Evolutionary conservation across 2,113 vertebrate genomes (phyloP), one percentile per base, ranked within the genome.

Genomic region (Bambusicola thoracicus): DNA sequence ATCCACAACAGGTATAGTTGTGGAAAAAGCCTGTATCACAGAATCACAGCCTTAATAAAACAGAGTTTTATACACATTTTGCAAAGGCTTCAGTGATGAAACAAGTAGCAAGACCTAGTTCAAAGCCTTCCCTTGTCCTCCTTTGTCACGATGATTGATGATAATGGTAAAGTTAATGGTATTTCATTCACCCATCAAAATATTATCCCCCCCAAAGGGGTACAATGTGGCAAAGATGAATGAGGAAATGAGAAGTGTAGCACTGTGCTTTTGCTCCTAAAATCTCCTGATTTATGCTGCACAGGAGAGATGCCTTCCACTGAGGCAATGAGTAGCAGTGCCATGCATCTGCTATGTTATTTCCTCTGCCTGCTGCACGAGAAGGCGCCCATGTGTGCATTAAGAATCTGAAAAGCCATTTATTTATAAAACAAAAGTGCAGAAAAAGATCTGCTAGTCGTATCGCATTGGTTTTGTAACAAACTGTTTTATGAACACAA

Each of bases 121-220:
- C 81, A 92, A 92, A 96, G 91, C 86, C 86, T 96, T 25, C 66
- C 30, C 53, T 72, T 76, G 86, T 92, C 92, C 92, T 96, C 90
- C 62, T 95, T 95, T 89, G 89, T 89, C 92, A 92, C 1, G 0
- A 43, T 78, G 93, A 96, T 21, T 74, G 84, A 96, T 89, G 51
- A 72, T 40, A 75, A 94, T 66, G 81, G 61, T 88, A 14, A 93
- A 95, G 77, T 93, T 92, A 92, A 95, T 65, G 34, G 66, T 58
- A 92, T 55, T 90, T 93, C 73, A 90, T 81, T 87, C 89, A 92
- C 69, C 77, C 86, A 96, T 93, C 94, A 94, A 96, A 95, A 96
- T 93, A 93, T 89, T 96, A 94, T 78, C 5, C 34, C 53, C 72
- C 83, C 62, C 62, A 17, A 4, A 40, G 74, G 86, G 44, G 29